Evolutionary conservation across 2,113 vertebrate species (phyloP), one percentile per base, ranked within the genome.

Genomic region (Trematomus loennbergii): DNA sequence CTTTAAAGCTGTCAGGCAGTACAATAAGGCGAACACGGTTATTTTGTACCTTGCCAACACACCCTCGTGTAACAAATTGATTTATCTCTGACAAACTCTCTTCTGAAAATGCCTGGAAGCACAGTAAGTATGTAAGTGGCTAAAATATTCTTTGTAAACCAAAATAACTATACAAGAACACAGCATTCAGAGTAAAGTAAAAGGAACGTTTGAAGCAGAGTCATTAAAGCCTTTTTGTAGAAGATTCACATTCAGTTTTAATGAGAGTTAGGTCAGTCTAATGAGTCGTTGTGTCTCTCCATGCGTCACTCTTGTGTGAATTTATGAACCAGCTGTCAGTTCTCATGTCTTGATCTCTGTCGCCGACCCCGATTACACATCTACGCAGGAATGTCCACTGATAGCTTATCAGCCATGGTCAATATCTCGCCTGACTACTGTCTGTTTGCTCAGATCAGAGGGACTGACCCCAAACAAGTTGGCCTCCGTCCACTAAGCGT

Each of bases 361-460:
- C 4, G 1, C 53, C 64, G 78, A 84, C 88, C 88, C 81, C 83
- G 81, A 74, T 68, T 55, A 64, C 78, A 79, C 67, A 54, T 72
- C 82, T 72, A 76, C 81, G 57, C 71, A 70, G 83, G 85, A 91
- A 92, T 89, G 91, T 66, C 60, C 17, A 13, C 77, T 78, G 88
- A 88, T 90, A 86, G 57, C 68, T 72, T 91, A 93, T 93, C 89
- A 79, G 67, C 48, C 53, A 6, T 45, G 57, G 75, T 88, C 86
- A 87, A 89, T 75, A 84, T 33, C 74, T 79, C 58, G 67, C 70
- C 66, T 57, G 62, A 79, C 75, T 46, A 52, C 68, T 65, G 79
- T 79, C 82, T 86, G 86, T 91, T 88, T 89, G 75, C 58, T 72
- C 60, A 60, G 65, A 75, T 54, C 78, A 66, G 36, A 70, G 36